A percentile compares a stretch with the other conserved stretches of the same genome.
phyloP scores from a whole-genome alignment of 2,888 invertebrate genomes.

The Andrena chrysosceles region DNA sequence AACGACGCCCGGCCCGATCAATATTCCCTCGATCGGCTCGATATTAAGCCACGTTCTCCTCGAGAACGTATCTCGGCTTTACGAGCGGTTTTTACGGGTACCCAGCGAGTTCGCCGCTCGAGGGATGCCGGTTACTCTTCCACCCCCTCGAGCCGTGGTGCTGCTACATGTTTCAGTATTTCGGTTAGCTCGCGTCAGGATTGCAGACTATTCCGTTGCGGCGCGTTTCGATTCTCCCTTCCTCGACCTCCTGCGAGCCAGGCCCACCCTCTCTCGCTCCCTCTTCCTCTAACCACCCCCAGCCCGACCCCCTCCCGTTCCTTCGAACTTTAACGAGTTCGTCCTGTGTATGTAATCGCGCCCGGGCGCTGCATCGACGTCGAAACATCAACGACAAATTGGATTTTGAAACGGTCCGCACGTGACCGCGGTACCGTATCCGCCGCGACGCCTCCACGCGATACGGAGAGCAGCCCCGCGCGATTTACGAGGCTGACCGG shows the following conservation, averaged over 20 bases:
- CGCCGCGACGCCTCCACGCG: constrained; percentile 22
- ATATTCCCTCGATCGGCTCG: constrained; percentile 51
- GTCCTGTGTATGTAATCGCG: constrained; percentile 60
- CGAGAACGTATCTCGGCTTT: constrained; percentile 49
- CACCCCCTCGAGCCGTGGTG: constrained; percentile 6
- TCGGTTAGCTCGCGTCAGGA: constrained; percentile 50
- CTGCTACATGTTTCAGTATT: constrained; percentile 51
- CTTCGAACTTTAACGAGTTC: constrained; percentile 67
- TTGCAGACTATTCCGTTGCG: constrained; percentile 44
- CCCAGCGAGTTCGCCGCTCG: constrained; percentile 42
- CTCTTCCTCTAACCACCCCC: background rate
- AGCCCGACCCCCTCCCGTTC: constrained; percentile 11
- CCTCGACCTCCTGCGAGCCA: background rate
- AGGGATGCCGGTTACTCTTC: constrained; percentile 38
- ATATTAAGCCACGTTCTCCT: constrained; percentile 55
- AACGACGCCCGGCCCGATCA: constrained; percentile 32
- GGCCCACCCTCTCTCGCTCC: background rate
- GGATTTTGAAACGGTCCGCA: constrained; percentile 67
- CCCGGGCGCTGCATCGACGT: constrained; percentile 39
- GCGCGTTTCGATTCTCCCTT: constrained; percentile 16
- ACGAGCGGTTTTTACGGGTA: constrained; percentile 62
- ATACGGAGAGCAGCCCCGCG: constrained; percentile 29
- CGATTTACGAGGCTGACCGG: constrained; percentile 44
- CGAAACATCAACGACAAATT: constrained; percentile 67
- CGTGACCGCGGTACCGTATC: constrained; percentile 62